Evolutionary conservation across 92 coral and sea anemone genomes (phyloP).

Genomic region (Paramuricea clavata): DNA sequence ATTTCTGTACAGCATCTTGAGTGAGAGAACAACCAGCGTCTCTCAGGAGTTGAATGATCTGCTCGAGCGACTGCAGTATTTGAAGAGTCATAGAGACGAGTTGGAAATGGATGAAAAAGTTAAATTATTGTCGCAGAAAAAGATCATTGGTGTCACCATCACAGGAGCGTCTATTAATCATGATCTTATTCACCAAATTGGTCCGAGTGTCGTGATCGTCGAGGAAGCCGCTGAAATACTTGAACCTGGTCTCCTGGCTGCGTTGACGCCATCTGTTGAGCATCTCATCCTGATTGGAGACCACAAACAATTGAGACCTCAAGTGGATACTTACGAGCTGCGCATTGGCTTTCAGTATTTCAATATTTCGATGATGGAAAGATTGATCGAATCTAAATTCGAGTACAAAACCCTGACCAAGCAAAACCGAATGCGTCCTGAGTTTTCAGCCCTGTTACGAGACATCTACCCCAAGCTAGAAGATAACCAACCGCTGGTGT

Average conservation of each 20-base stretch:
- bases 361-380: constrained; percentile 69
- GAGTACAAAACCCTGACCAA: constrained; percentile 33
- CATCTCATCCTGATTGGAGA: constrained; percentile 76
- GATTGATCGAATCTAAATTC: constrained; percentile 55
- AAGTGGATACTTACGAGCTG: constrained; percentile 65
- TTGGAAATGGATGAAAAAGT: constrained; percentile 18
- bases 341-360: constrained; percentile 42
- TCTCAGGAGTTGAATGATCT: not conserved
- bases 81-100: not conserved
- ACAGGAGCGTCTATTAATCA: constrained; percentile 71
- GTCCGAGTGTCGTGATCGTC: constrained; percentile 67
- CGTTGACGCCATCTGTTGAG: constrained; percentile 70
- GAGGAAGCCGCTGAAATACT: constrained; percentile 80
- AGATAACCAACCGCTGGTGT: constrained; percentile 34
- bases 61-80: not conserved
- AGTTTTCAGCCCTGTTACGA: constrained; percentile 39
- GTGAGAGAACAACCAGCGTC: not conserved
- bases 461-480: constrained; percentile 49
- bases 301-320: constrained; percentile 76
- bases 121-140: constrained; percentile 1
- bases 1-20: constrained; percentile 21
- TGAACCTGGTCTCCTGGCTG: constrained; percentile 68
- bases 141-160: constrained; percentile 33
- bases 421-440: constrained; percentile 66
- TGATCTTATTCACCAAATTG: constrained; percentile 49